Evolutionary conservation across 2,113 vertebrate species (phyloP), one percentile per base, ranked within the genome.

Genomic region (Motacilla tschutschensis): DNA sequence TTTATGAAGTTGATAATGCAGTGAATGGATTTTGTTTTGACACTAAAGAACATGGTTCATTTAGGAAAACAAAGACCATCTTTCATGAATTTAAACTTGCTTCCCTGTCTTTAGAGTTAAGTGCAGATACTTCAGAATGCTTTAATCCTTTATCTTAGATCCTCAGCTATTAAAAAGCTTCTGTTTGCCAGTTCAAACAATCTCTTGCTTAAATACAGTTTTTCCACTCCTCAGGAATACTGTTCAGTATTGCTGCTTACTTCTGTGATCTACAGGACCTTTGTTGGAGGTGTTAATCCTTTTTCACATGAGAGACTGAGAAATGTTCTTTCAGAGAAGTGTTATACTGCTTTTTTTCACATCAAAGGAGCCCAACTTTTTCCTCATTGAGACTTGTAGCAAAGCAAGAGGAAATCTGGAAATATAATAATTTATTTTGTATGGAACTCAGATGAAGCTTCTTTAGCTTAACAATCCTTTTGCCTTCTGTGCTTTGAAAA

Each of bases 241-340:
- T 94, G 91, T 90, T 94, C 94, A 96, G 96, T 60, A 87, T 79
- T 91, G 92, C 95, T 97, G 94, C 95, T 95, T 72, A 85, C 93
- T 93, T 95, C 96, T 97, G 96, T 96, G 96, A 96, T 96, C 97
- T 89, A 83, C 94, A 87, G 85, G 95, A 97, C 96, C 96, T 97
- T 97, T 98, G 97, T 96, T 96, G 96, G 95, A 97, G 96, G 96
- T 97, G 96, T 95, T 97, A 97, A 98, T 97, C 97, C 97, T 96
- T 97, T 97, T 96, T 97, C 97, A 98, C 97, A 97, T 96, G 96
- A 97, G 96, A 97, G 97, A 96, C 96, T 97, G 94, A 97, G 97
- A 98, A 97, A 96, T 87, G 96, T 75, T 95, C 97, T 97, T 97
- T 97, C 95, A 96, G 95, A 95, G 93, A 95, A 96, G 95, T 97